A percentile compares a stretch with the other conserved stretches of the same genome.
These are phyloP conservation scores for Caenorhabditis becei DNA, from an alignment of 2,888 invertebrate species.

Conservation along the genomic window DNA sequence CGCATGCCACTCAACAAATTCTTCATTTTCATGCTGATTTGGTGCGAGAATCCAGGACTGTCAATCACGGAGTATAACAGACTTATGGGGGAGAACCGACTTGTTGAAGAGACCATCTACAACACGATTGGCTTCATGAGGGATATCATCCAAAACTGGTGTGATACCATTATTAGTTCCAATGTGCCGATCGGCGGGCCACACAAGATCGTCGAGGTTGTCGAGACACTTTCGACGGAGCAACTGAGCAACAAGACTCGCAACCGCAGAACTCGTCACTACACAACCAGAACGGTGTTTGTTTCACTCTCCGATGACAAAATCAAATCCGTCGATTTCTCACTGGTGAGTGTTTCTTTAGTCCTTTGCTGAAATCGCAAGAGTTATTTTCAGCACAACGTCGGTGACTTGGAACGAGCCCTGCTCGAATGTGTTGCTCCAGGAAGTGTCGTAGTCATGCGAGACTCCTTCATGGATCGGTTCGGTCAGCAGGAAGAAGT, in stretches of 20 bases:
- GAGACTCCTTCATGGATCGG: slow-evolving; percentile 62
- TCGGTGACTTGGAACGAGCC: slow-evolving; percentile 58
- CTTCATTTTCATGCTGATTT: slow-evolving; percentile 71
- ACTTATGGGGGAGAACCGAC: slow-evolving; percentile 66
- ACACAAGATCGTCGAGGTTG: slow-evolving; percentile 60
- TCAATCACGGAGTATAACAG: slow-evolving; percentile 67
- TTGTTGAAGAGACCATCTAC: slow-evolving; percentile 71
- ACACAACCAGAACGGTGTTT: slow-evolving; percentile 60
- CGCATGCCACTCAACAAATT: slow-evolving; percentile 71
- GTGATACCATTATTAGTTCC: slow-evolving; percentile 53
- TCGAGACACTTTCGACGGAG: slow-evolving; percentile 68
- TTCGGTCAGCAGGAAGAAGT: slow-evolving; percentile 62
- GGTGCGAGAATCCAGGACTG: slow-evolving; percentile 70
- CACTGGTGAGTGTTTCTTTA: slow-evolving; percentile 35
- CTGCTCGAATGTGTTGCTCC: slow-evolving; percentile 53
- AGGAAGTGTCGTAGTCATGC: slow-evolving; percentile 60
- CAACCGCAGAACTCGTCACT: slow-evolving; percentile 66
- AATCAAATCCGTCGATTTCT: slow-evolving; percentile 52
- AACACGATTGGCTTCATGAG: slow-evolving; percentile 71
- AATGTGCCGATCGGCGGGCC: slow-evolving; percentile 64
- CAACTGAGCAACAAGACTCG: slow-evolving; percentile 65
- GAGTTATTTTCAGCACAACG: slow-evolving; percentile 40
- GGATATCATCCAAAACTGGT: slow-evolving; percentile 72
- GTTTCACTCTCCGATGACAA: slow-evolving; percentile 62
- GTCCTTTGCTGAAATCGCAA: slow-evolving; percentile 3